Base-by-base conservation (phyloP, 30 jellyfish, hydroid and myxozoan genomes). In the Hydra vulgaris region DNA sequence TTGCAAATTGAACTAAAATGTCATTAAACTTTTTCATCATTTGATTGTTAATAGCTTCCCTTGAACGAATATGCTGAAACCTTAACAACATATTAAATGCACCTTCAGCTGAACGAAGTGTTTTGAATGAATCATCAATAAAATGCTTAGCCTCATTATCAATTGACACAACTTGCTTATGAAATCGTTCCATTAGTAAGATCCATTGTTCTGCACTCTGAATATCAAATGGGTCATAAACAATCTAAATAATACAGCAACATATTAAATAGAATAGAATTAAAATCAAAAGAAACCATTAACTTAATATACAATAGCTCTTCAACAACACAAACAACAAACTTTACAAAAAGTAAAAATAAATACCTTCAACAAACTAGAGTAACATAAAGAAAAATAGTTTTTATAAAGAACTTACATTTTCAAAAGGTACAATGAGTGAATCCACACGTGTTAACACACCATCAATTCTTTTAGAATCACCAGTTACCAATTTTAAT, bases 121-220 rank as follows among this genome's bases (percentile, higher is more conserved):
- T 86, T 73, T 86, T 91, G 72, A 91, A 91, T 4, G 98, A 91
- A 70, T 91, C 98, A 72, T 91, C 98, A 61, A 91, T 91, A 82
- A 91, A 91, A 75, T 91, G 98, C 73, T 86, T 91, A 0, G 98
- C 98, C 76, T 91, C 98, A 72, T 91, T 91, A 73, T 91, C 98
- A 61, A 91, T 91, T 25, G 93, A 85, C 23, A 91, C 94, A 72
- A 91, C 96, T 75, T 91, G 98, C 85, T 91, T 91, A 61, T 93
- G 82, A 73, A 91, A 91, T 89, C 96, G 83, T 72, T 85, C 89
- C 86, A 91, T 91, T 67, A 86, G 96, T 25, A 81, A 74, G 80
- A 82, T 74, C 98, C 98, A 91, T 72, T 87, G 87, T 26, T 77
- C 81, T 24, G 98, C 85, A 55, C 87, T 90, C 24, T 89, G 93